phyloP scores from a whole-genome alignment of 2,113 vertebrate genomes.

The Cyphomyrus plagiostoma region DNA sequence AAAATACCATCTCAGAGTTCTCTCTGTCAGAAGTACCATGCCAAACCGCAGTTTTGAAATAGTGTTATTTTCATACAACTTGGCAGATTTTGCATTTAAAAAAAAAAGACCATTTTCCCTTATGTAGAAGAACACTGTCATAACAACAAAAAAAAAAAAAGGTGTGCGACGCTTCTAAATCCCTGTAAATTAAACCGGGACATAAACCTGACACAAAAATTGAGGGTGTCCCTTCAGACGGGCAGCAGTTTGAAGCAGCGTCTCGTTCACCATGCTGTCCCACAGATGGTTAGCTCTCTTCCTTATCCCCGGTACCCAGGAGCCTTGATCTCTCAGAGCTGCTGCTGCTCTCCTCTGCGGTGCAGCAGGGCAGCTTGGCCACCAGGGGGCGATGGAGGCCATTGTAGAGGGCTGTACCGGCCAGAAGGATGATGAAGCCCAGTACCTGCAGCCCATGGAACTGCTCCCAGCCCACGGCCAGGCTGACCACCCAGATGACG shows the following conservation, averaged over 20 bases:
- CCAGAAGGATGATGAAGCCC: conserved; percentile 76
- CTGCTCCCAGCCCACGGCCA: conserved; percentile 78
- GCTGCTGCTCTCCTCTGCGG: conserved; percentile 21
- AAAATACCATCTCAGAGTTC: background rate
- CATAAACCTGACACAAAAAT: background rate
- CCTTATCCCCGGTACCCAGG: conserved; percentile 38
- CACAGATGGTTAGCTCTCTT: conserved; percentile 39
- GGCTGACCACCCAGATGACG: conserved; percentile 81
- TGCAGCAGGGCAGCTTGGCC: conserved; percentile 46
- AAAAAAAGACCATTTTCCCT: background rate
- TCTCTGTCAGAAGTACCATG: background rate
- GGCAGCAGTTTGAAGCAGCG: background rate
- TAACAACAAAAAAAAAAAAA: background rate
- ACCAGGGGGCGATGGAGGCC: conserved; percentile 75
- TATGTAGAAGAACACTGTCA: background rate
- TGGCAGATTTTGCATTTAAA: background rate
- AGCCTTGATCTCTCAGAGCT: conserved; percentile 63
- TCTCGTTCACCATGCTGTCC: background rate
- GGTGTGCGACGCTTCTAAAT: background rate
- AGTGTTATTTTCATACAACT: background rate
- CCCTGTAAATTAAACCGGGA: background rate
- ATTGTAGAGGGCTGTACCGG: conserved; percentile 76
- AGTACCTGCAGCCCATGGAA: conserved; percentile 81
- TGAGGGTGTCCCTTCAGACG: background rate
- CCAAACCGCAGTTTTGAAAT: background rate